A percentile compares a stretch with the other conserved stretches of the same genome.
These are phyloP conservation scores for Meleagris gallopavo DNA, from an alignment of 2,113 vertebrate species.

Conservation along the genomic window DNA sequence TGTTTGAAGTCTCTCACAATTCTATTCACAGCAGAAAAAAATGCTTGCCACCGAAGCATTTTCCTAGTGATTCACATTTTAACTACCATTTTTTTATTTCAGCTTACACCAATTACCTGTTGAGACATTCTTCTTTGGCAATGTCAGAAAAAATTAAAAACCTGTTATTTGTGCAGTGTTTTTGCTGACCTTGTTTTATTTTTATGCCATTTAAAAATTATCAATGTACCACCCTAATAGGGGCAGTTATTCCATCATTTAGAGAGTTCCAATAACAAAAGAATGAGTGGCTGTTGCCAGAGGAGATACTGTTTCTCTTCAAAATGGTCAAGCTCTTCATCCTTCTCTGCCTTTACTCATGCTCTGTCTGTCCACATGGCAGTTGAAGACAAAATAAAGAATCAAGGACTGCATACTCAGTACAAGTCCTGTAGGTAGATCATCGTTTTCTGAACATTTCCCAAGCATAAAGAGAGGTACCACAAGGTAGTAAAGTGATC, in stretches of 20 bases:
- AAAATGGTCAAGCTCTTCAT: neutral
- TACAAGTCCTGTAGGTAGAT: neutral
- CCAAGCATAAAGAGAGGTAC: rapidly evolving
- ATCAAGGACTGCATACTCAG: neutral
- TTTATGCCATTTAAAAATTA: neutral
- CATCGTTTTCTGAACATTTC: neutral
- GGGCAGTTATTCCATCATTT: neutral
- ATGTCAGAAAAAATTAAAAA: neutral
- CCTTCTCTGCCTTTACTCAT: neutral
- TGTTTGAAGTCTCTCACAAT: neutral
- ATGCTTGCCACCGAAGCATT: neutral
- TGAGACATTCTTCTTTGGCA: neutral
- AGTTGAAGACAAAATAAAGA: neutral
- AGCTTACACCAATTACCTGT: neutral
- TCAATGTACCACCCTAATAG: rapidly evolving
- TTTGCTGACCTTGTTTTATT: neutral
- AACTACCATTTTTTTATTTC: neutral
- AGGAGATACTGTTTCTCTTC: neutral
- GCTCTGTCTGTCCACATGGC: neutral
- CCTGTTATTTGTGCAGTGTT: neutral
- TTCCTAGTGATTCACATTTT: neutral
- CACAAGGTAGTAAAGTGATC: rapidly evolving
- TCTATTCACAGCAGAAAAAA: neutral
- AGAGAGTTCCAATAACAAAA: neutral
- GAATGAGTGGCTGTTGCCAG: neutral